phyloP scores from a whole-genome alignment of 1,140 invertebrate species.

The Trichonephila inaurata region DNA sequence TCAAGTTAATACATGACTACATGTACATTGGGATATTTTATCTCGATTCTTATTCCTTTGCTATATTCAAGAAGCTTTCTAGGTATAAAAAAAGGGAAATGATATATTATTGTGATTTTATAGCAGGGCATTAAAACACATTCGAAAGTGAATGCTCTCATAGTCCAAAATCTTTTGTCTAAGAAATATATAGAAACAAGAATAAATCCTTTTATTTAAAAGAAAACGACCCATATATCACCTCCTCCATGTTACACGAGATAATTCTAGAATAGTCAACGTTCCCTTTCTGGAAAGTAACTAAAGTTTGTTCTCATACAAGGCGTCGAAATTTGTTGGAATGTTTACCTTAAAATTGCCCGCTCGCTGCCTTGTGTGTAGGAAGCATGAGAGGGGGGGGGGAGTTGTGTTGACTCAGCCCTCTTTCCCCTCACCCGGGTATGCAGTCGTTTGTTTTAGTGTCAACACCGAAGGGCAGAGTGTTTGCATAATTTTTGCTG shows the following conservation, averaged over 20 bases:
- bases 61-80: too few relatives aligned
- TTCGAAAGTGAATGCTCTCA: not conserved
- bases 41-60: too few relatives aligned
- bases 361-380: not conserved
- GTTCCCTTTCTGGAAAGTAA: not conserved
- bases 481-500: constrained; percentile 31
- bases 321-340: not conserved
- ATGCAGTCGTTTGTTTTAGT: constrained; percentile 11
- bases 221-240: not conserved
- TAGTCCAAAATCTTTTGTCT: not conserved
- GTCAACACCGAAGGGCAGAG: not conserved
- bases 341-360: constrained; percentile 7
- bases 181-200: not conserved
- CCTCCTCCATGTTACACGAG: not conserved
- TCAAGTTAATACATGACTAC: too few relatives aligned
- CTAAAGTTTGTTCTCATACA: not conserved
- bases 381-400: not conserved
- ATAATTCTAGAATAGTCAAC: not conserved
- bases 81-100: too few relatives aligned
- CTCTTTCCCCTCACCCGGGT: not conserved
- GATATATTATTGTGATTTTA: too few relatives aligned
- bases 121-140: not conserved
- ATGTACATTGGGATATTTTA: too few relatives aligned
- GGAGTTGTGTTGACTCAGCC: not conserved
- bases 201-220: not conserved